Evolutionary conservation across 2,888 invertebrate species (phyloP), one percentile per base, ranked within the genome.

Genomic region (Ennomos fuscantarius): DNA sequence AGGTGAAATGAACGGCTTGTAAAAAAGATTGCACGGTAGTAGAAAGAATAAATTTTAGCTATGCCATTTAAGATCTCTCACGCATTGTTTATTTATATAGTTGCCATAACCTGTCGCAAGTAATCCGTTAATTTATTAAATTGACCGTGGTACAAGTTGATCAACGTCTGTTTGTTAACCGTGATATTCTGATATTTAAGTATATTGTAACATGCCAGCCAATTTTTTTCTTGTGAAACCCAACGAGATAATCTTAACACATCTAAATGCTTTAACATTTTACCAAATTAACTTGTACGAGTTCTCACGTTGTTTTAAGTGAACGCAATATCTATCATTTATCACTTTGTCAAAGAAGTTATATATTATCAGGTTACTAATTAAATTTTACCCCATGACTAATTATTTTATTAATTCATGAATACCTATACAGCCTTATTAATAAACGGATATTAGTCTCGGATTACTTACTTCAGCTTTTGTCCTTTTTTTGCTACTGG

Each of bases 391-490:
- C n/a, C 42, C 46, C 48, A 45, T 24, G 9, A n/a, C 9, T 46
- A 54, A 59, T 54, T 50, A 59, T 8, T 12, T 32, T 32, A 36
- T 12, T 41, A 62, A 65, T 55, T n/a, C n/a, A n/a, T n/a, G n/a
- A n/a, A n/a, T n/a, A n/a, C n/a, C n/a, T n/a, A n/a, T n/a, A n/a
- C n/a, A n/a, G n/a, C n/a, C n/a, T n/a, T n/a, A n/a, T n/a, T n/a
- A n/a, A n/a, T n/a, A n/a, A n/a, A n/a, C n/a, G n/a, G n/a, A n/a
- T n/a, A n/a, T n/a, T n/a, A n/a, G n/a, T n/a, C n/a, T n/a, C n/a
- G n/a, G n/a, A n/a, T n/a, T n/a, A n/a, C n/a, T n/a, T n/a, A n/a
- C n/a, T n/a, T n/a, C n/a, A n/a, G n/a, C n/a, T n/a, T n/a, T n/a
- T n/a, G n/a, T n/a, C n/a, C n/a, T n/a, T n/a, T n/a, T n/a, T n/a